Evolutionary conservation across 2,888 invertebrate species (phyloP).

Genomic region (Allacma fusca): DNA sequence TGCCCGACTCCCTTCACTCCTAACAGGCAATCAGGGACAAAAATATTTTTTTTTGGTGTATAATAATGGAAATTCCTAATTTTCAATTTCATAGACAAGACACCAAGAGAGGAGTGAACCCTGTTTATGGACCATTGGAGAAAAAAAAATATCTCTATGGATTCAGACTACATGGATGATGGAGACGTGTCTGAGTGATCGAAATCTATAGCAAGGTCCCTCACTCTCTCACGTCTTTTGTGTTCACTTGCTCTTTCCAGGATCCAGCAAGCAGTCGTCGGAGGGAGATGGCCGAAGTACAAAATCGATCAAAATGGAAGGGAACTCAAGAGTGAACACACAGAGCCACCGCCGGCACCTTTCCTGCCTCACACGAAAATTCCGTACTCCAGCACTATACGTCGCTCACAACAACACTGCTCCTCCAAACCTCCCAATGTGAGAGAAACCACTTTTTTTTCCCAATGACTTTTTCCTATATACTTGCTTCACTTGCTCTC

Average conservation of each 20-base stretch:
- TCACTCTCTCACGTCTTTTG: constrained; percentile 13
- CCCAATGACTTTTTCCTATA: not conserved
- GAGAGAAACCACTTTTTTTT: constrained; percentile 24
- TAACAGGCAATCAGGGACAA: not conserved
- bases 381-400: constrained; percentile 29
- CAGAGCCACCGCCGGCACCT: constrained; percentile 34
- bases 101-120: constrained; percentile 29
- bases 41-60: no score
- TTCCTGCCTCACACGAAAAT: constrained; percentile 19
- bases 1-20: no score
- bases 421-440: not conserved
- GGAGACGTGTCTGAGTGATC: constrained; percentile 30
- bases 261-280: constrained; percentile 32
- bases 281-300: constrained; percentile 61
- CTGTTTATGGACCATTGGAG: constrained; percentile 35
- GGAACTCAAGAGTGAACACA: constrained; percentile 50
- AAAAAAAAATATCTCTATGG: constrained; percentile 29
- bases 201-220: constrained; percentile 21
- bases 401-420: constrained; percentile 25
- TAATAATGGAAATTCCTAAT: not conserved
- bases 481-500: not conserved
- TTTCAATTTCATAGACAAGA: constrained; percentile 14
- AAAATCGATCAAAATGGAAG: constrained; percentile 62
- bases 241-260: constrained; percentile 33
- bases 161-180: constrained; percentile 35